Conservation (phyloP, 2,888 invertebrate genomes). For the Byasa hedistus region DNA sequence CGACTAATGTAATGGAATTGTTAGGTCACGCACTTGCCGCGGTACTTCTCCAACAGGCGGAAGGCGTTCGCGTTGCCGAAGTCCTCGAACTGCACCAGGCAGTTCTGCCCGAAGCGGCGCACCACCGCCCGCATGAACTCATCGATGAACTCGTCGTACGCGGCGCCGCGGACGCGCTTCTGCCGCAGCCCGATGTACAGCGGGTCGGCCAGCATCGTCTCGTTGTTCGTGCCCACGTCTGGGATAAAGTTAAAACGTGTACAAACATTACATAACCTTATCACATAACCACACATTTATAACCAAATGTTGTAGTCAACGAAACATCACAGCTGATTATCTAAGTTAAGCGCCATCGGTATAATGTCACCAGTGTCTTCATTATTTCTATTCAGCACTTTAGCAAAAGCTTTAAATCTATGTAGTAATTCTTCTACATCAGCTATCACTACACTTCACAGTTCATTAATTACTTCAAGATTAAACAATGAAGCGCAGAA, state of each 20-base stretch:
- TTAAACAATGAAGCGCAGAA: too few species aligned
- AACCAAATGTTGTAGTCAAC: too few species aligned
- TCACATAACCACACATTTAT: too few species aligned
- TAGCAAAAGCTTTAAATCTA: too few species aligned
- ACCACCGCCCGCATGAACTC: conserved; percentile 98
- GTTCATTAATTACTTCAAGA: too few species aligned
- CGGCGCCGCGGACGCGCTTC: conserved; percentile 87
- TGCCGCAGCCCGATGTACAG: conserved; percentile 96
- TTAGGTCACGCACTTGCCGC: conserved; percentile 81
- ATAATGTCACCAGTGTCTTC: too few species aligned
- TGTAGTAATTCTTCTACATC: too few species aligned
- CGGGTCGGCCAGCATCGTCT: conserved; percentile 93
- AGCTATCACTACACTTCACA: too few species aligned
- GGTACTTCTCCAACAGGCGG: conserved; percentile 93
- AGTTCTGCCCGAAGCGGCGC: conserved; percentile 90
- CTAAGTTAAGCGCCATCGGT: too few species aligned
- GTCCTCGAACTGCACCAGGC: conserved; percentile 97
- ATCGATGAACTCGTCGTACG: conserved; percentile 96
- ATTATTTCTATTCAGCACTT: too few species aligned
- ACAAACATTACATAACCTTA: background rate
- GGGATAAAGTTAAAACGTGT: conserved; percentile 16
- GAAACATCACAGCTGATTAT: too few species aligned
- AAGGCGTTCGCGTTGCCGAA: conserved; percentile 99
- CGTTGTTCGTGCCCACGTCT: conserved; percentile 95
- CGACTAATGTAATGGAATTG: background rate